Evolutionary conservation across 2,888 invertebrate genomes (phyloP), one percentile per base, ranked within the genome.

Genomic region (Willowsia nigromaculata): DNA sequence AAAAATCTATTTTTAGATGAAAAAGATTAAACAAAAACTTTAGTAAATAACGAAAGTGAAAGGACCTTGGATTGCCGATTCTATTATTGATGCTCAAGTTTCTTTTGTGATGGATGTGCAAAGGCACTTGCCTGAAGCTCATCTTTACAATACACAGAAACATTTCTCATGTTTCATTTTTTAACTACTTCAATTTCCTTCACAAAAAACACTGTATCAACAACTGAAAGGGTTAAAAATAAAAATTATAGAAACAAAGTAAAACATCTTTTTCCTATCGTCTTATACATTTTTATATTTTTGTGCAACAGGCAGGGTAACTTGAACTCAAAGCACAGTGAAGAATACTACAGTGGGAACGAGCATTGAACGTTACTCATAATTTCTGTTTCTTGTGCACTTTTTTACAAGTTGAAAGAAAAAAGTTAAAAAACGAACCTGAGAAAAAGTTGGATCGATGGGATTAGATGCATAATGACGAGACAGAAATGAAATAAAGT

Each of bases 31-130:
- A 82, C 53, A 81, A 47, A 86, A 83, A 30, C 53, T 25, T 47
- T 65, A 11, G 62, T 62, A 85, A 86, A 86, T 62, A 81, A 30
- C 53, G 88, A 88, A 88, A 88, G 83, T 84, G 88, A 88, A 88
- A 88, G 84, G 88, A 83, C 22, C 37, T 83, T 78, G 56, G 40
- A n/a, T 74, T 74, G 40, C 11, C 30, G 59, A 15, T 78, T 78
- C 27, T 33, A 1, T 78, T 78, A 25, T 27, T 74, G 74, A 27
- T 27, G 74, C 43, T 74, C 27, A 27, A 47, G 74, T 74, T 74
- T 43, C 74, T 43, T 33, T 68, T 68, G 37, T 68, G 68, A 27
- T 22, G 59, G 13, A 74, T 74, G 74, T 74, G 40, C 11, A 76
- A 76, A 40, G 68, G 53, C 76, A 78, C 76, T 78, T 78, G 76